A percentile compares a stretch with the other conserved stretches of the same genome.
These are phyloP conservation scores for Stichopus horrens DNA, from an alignment of 53 echinoderm and acorn worm genomes.

Conservation along the genomic window DNA sequence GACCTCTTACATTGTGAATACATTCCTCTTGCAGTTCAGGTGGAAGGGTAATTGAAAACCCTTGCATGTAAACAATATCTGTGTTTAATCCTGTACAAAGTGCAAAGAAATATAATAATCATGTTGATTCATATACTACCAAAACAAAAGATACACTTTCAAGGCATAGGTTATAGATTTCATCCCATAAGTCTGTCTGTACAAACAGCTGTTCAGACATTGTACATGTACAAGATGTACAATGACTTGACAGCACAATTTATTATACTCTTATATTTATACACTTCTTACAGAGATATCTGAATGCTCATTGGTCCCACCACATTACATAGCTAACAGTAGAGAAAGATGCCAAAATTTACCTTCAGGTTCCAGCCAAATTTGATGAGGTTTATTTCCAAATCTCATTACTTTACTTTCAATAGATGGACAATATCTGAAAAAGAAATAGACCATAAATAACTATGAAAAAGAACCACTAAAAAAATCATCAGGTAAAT, in stretches of 20 bases:
- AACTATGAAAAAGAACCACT: neutral
- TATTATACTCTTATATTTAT: too few relatives aligned
- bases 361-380: conserved; percentile 99
- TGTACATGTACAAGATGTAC: too few relatives aligned
- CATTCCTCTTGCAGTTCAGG: conserved; percentile 80
- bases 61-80: conserved; percentile 89
- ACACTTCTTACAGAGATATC: too few relatives aligned
- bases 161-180: too few relatives aligned
- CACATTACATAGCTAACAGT: neutral
- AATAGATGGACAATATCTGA: conserved; percentile 94
- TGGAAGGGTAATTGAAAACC: conserved; percentile 91
- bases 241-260: too few relatives aligned
- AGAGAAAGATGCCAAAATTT: neutral
- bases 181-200: too few relatives aligned
- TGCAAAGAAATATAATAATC: neutral
- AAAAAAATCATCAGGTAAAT: neutral
- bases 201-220: too few relatives aligned
- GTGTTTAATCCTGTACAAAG: conserved; percentile 69
- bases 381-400: conserved; percentile 81
- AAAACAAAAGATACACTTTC: too few relatives aligned
- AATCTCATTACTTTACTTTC: conserved; percentile 88
- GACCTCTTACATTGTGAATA: conserved; percentile 73
- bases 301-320: too few relatives aligned
- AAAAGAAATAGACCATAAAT: neutral
- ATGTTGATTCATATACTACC: too few relatives aligned